A percentile compares a stretch with the other conserved stretches of the same genome.
These are phyloP conservation scores for Drosophila tani DNA, from an alignment of 1,140 invertebrate genomes.

Conservation along the genomic window DNA sequence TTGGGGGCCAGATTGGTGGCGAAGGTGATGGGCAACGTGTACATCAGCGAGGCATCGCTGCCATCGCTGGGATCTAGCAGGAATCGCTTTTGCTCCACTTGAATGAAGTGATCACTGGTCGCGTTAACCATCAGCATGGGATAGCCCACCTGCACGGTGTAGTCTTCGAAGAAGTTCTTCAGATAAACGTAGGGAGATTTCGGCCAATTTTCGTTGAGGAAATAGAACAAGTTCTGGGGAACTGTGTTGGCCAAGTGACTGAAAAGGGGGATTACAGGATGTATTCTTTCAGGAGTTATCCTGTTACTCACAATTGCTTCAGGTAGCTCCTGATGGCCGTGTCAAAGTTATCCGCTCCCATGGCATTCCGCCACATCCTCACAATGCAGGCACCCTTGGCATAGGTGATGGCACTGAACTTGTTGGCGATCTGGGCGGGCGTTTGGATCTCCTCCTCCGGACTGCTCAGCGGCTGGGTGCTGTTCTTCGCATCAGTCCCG, in stretches of 20 bases:
- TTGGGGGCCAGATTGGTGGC: constrained; percentile 84
- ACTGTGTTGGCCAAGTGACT: constrained; percentile 49
- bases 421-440: constrained; percentile 85
- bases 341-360: constrained; percentile 88
- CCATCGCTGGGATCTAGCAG: constrained; percentile 82
- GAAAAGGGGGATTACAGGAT: not conserved
- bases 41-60: constrained; percentile 75
- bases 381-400: constrained; percentile 90
- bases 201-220: constrained; percentile 56
- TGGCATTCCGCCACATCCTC: constrained; percentile 90
- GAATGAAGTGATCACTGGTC: not conserved
- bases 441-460: constrained; percentile 77
- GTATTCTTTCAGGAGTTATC: not conserved
- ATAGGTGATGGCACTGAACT: constrained; percentile 88
- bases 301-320: constrained; percentile 82
- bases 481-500: constrained; percentile 87
- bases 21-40: constrained; percentile 89
- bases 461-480: constrained; percentile 87
- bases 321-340: constrained; percentile 88
- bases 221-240: constrained; percentile 54
- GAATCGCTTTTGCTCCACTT: constrained; percentile 85
- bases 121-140: constrained; percentile 89
- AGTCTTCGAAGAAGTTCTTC: constrained; percentile 87
- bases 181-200: constrained; percentile 27
- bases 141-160: constrained; percentile 96